A percentile compares a stretch with the other conserved stretches of the same genome.
phyloP scores from a whole-genome alignment of 2,888 invertebrate species.

The Scaptomyza reducta region DNA sequence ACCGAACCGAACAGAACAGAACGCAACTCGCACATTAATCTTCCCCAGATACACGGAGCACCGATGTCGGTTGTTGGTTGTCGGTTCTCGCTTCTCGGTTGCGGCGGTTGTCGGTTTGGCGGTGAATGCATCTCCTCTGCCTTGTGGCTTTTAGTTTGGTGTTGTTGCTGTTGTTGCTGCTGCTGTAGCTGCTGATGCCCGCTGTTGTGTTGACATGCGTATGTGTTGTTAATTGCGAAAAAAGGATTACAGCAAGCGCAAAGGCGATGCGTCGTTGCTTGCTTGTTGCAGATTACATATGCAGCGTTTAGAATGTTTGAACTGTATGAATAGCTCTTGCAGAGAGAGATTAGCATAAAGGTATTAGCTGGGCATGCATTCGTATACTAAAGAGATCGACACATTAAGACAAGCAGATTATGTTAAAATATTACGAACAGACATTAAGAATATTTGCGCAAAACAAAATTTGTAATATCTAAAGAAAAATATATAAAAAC shows the following conservation, averaged over 20 bases:
- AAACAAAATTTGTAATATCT: not conserved
- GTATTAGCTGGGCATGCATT: conserved; percentile 9
- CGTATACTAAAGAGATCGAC: conserved; percentile 11
- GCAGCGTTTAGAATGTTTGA: conserved; percentile 67
- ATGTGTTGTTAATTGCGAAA: conserved; percentile 78
- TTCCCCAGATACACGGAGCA: conserved; percentile 69
- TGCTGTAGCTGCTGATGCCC: conserved; percentile 42
- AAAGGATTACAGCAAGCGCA: conserved; percentile 64
- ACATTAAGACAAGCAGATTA: conserved; percentile 5
- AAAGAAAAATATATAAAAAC: no score
- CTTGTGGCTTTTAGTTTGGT: conserved; percentile 58
- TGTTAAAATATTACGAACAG: not conserved
- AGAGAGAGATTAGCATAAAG: conserved; percentile 37
- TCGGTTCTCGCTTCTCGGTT: conserved; percentile 20
- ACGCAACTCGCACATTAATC: conserved; percentile 80
- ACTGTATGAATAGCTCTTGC: conserved; percentile 35
- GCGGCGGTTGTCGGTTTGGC: conserved; percentile 24
- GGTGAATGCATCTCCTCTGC: conserved; percentile 47
- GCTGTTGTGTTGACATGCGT: conserved; percentile 78
- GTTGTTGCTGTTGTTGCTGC: conserved; percentile 19
- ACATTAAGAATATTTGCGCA: not conserved
- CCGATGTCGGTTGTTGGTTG: conserved; percentile 27
- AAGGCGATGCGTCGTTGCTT: conserved; percentile 38
- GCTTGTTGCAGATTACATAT: conserved; percentile 53
- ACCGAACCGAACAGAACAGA: conserved; percentile 48